Evolutionary conservation across 1,140 invertebrate genomes (phyloP), one percentile per base, ranked within the genome.

Genomic region (Euwallacea similis): DNA sequence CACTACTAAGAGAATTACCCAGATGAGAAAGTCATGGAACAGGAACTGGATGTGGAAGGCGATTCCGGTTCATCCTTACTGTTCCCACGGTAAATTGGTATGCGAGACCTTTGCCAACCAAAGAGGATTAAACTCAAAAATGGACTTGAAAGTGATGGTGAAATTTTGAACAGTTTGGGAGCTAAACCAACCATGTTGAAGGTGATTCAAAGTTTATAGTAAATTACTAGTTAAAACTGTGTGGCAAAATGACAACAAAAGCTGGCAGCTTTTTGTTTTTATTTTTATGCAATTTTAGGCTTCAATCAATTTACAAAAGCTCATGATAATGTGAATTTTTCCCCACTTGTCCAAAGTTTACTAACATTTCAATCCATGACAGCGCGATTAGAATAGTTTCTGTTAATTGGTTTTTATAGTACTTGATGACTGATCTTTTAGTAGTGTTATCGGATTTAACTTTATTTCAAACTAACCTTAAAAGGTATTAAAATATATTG

Each of bases 1-100:
- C 74, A 73, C 65, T 44, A 65, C 50, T 33, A 33, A 71, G 58
- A 73, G 60, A 75, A 42, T 81, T 81, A 82, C 80, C 80, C 80
- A 76, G 80, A 80, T 76, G 80, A 82, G 66, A 81, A 78, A 75
- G 79, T 79, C 63, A 79, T 59, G 75, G 80, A 81, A 74, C 80
- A 81, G 73, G 80, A 82, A 66, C 79, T 81, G 58, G 80, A 81
- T 43, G 80, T 81, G 33, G 80, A 81, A 66, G 76, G 80, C 69
- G 80, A 81, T 71, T 81, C 79, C 44, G 76, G 76, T 62, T 82
- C 80, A 70, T 80, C 78, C 67, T 73, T 79, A 75, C 75, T 76
- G 60, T 72, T 75, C 72, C 79, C 80, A 66, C 76, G 76, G 76
- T 81, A 82, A 47, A 82, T 76, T 64, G 80, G 80, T 73, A 82